Conservation (phyloP, 2,797 vertebrate genomes). For the Clarias laeviceps region DNA sequence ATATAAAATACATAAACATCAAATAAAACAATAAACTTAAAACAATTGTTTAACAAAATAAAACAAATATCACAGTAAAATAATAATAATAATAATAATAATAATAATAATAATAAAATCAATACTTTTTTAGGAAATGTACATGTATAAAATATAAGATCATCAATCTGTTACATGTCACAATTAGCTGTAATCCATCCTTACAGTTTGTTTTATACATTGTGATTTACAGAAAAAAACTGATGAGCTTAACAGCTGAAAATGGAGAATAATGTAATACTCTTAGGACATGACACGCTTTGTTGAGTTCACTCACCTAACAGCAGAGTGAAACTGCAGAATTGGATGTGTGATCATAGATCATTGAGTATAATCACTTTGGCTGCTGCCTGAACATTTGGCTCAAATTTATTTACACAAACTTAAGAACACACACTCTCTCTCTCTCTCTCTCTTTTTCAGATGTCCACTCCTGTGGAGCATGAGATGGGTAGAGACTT, state of each 20-base stretch:
- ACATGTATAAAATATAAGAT: neutral
- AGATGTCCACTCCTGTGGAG: neutral
- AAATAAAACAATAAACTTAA: no score
- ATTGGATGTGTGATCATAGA: neutral
- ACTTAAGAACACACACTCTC: neutral
- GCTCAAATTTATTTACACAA: neutral
- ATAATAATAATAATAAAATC: no score
- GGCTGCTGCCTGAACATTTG: neutral
- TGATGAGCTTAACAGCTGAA: neutral
- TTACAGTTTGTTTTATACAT: neutral
- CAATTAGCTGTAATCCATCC: neutral
- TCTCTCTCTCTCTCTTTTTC: neutral
- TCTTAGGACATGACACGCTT: neutral
- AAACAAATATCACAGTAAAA: neutral
- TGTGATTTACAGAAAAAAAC: neutral
- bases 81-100: no score
- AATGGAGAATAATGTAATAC: neutral
- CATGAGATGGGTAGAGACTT: neutral
- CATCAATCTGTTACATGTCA: neutral
- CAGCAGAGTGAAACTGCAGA: neutral
- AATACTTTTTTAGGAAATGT: neutral
- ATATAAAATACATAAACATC: neutral
- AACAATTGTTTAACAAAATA: neutral
- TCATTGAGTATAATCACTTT: neutral
- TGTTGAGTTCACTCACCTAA: neutral